Evolutionary conservation across 2,797 vertebrate genomes (phyloP).

Genomic region (Hypotaenidia philippensis): DNA sequence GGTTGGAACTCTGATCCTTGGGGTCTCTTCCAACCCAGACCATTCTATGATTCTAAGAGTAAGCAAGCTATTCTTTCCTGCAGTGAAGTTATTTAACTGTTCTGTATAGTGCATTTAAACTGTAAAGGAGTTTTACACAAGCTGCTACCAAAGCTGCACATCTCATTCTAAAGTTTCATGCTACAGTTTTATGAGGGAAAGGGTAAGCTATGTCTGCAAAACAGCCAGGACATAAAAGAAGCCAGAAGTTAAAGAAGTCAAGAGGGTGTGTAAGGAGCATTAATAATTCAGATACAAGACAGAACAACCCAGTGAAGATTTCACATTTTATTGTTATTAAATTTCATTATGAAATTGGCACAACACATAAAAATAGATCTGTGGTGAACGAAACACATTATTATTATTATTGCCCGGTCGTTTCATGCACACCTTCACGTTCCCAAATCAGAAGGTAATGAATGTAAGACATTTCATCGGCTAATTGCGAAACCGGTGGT

Average conservation of each 20-base stretch:
- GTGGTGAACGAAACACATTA: slow-evolving; percentile 24
- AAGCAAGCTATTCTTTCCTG: slow-evolving; percentile 14
- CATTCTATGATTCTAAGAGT: not conserved
- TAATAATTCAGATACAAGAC: slow-evolving; percentile 18
- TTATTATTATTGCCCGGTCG: not conserved
- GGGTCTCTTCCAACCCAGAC: too few relatives aligned
- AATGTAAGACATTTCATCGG: slow-evolving; percentile 2
- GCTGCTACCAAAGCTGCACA: not conserved
- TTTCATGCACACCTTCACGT: slow-evolving; percentile 35
- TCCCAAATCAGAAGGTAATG: slow-evolving; percentile 7
- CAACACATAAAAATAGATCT: slow-evolving; percentile 68
- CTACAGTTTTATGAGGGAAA: not conserved
- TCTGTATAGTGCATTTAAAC: not conserved
- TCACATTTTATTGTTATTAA: slow-evolving; percentile 64
- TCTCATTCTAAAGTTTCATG: not conserved
- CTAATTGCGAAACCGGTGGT: not conserved
- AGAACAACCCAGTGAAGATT: not conserved
- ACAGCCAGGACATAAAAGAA: not conserved
- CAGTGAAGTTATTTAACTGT: not conserved
- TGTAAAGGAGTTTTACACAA: not conserved
- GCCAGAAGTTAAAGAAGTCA: not conserved
- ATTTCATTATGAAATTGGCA: slow-evolving; percentile 67
- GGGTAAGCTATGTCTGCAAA: not conserved
- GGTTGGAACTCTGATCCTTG: too few relatives aligned
- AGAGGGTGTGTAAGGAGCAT: not conserved